Conservation (phyloP, 1,140 invertebrate species). For the Habropoda laboriosa region DNA sequence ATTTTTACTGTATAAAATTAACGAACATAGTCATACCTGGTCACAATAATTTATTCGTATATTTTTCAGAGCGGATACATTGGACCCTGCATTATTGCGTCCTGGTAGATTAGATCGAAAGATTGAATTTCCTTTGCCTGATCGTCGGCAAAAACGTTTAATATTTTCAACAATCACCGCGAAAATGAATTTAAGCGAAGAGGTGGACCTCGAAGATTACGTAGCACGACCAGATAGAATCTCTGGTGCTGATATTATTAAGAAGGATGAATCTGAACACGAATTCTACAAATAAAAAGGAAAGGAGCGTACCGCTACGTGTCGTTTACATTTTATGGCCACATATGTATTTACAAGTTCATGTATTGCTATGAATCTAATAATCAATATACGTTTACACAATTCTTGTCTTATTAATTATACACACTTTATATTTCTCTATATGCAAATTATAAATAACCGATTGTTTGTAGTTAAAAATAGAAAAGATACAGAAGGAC, state of each 20-base stretch:
- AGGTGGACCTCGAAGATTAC: conserved; percentile 99
- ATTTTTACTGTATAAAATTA: not conserved
- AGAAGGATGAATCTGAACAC: conserved; percentile 99
- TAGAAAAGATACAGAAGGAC: not conserved
- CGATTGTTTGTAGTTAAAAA: not conserved
- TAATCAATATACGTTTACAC: conserved; percentile 52
- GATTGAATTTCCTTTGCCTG: conserved; percentile 99
- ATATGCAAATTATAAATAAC: not conserved
- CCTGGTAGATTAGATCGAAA: conserved; percentile 99
- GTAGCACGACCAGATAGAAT: conserved; percentile 99
- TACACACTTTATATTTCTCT: not conserved
- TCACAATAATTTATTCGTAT: conserved; percentile 36
- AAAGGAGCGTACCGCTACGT: not conserved
- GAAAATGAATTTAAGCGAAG: conserved; percentile 99
- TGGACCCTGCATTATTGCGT: conserved; percentile 98
- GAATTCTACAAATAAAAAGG: conserved; percentile 98
- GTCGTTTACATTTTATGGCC: conserved; percentile 15
- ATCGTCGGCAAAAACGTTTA: conserved; percentile 98
- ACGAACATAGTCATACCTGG: not conserved
- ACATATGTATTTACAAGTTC: conserved; percentile 45
- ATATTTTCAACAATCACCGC: conserved; percentile 99
- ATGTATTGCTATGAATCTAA: conserved; percentile 48
- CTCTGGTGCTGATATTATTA: conserved; percentile 99
- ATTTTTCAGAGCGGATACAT: conserved; percentile 91
- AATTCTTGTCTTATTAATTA: conserved; percentile 12